These are phyloP conservation scores for Drosophila lacteicornis DNA, from an alignment of 1,140 invertebrate genomes.

Conservation along the genomic window DNA sequence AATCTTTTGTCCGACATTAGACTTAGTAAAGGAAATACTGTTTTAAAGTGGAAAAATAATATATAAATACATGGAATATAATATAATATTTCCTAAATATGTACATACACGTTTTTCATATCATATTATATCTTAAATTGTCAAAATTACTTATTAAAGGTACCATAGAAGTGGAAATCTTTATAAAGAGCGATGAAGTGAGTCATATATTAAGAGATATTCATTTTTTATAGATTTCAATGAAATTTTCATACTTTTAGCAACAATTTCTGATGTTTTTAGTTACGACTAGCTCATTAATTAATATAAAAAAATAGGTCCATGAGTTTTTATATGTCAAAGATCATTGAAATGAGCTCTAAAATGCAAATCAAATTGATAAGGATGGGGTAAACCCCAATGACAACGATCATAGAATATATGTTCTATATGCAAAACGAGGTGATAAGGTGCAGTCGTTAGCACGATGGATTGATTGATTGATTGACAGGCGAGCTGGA, in stretches of 20 bases:
- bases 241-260: neutral
- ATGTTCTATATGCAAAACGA: conserved; percentile 2
- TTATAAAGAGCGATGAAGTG: neutral
- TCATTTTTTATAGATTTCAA: no score
- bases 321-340: no score
- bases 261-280: neutral
- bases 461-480: conserved; percentile 29
- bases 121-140: neutral
- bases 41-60: neutral
- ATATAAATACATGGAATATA: neutral
- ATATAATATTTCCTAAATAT: neutral
- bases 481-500: conserved; percentile 33
- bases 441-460: conserved; percentile 11
- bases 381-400: neutral
- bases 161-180: no score
- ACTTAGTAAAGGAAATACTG: neutral
- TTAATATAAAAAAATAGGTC: no score
- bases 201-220: neutral
- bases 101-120: no score
- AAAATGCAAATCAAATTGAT: conserved; percentile 11
- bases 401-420: neutral
- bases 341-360: conserved; percentile 8
- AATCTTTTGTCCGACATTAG: neutral
- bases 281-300: no score
- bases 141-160: neutral